Conservation (phyloP, 2,797 vertebrate species). For the Betta splendens region DNA sequence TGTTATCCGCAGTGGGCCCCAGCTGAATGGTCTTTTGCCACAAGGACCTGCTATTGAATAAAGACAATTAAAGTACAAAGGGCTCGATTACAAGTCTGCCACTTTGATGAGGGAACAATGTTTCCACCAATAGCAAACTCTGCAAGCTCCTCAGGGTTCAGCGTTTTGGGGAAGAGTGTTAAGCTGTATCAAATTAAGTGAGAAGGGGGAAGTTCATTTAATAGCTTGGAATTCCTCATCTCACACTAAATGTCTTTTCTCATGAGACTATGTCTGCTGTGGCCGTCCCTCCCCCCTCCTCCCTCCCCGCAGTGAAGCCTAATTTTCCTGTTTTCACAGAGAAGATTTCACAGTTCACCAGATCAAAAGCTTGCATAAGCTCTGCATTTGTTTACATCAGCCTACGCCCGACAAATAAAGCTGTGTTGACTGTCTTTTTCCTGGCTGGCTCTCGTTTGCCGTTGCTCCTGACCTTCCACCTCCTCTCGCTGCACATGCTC, state of each 20-base stretch:
- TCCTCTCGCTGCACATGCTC: conserved; percentile 23
- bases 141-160: conserved; percentile 68
- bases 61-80: conserved; percentile 77
- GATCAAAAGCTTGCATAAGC: conserved; percentile 81
- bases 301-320: conserved; percentile 65
- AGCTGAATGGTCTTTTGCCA: conserved; percentile 56
- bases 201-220: conserved; percentile 68
- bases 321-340: conserved; percentile 76
- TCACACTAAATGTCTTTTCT: conserved; percentile 74
- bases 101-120: conserved; percentile 75
- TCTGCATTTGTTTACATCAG: conserved; percentile 80
- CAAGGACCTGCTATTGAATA: conserved; percentile 61
- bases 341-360: conserved; percentile 79
- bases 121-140: conserved; percentile 52
- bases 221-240: conserved; percentile 72
- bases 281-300: conserved; percentile 14
- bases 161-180: conserved; percentile 61
- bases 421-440: conserved; percentile 55
- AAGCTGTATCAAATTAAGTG: conserved; percentile 76
- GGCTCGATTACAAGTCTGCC: conserved; percentile 61
- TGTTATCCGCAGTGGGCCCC: conserved; percentile 51
- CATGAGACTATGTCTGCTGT: conserved; percentile 66
- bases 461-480: conserved; percentile 56
- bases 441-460: conserved; percentile 46
- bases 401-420: conserved; percentile 71